Evolutionary conservation across 1,140 invertebrate species (phyloP), one percentile per base, ranked within the genome.

Genomic region (Drosophila murphyi): DNA sequence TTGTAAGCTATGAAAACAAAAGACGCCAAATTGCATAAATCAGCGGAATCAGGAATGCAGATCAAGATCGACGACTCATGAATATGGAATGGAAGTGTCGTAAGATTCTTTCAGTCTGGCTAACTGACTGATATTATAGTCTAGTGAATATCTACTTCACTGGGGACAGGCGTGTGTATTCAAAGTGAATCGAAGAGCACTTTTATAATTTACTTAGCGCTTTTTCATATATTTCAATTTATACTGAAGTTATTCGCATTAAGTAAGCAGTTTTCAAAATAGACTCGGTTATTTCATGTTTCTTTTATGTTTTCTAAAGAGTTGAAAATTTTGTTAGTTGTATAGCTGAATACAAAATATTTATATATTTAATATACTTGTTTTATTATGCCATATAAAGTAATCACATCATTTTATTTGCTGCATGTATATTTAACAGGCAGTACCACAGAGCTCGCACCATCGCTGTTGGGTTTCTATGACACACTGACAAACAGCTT

Each of bases 361-460:
- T 1, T 20, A 20, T 20, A 1, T 20, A 20, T 20, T 20, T 20
- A 20, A 20, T 20, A 20, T 20, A 20, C 20, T 20, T 20, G 20
- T 20, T 20, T 20, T 20, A 20, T 20, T 20, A 20, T 20, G 8
- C n/a, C 10, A 41, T 10, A 41, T 7, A 41, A 41, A 10, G 7
- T 43, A 29, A 57, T 57, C 34, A 10, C 3, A 28, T 59, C 35
- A 31, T 20, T 45, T 47, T 28, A 68, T 76, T 80, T n/a, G n/a
- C n/a, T n/a, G n/a, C n/a, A 10, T 41, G 0, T 41, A 10, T 34
- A 4, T 34, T 34, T 8, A 39, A 39, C 93, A 95, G 94, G 94
- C 91, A 95, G 94, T 82, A 94, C 93, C 80, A 94, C 94, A 48
- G 94, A 95, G 76, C 86, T 95, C 59, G 93, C 94, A 67, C 94